phyloP scores from a whole-genome alignment of 2,113 vertebrate species.

The Triplophysa rosa region DNA sequence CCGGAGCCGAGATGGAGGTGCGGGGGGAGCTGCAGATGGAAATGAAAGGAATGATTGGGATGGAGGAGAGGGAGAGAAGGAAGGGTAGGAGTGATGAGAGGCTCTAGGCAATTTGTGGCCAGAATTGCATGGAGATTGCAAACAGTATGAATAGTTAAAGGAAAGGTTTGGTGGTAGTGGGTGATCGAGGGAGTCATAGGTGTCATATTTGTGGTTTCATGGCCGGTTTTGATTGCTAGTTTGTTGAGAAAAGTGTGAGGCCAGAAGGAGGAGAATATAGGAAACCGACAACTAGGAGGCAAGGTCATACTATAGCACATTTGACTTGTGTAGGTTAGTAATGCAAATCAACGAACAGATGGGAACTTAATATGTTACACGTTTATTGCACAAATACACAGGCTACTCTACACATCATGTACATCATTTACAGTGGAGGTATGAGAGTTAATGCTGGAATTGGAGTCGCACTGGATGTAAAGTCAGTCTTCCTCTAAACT shows the following conservation, averaged over 20 bases:
- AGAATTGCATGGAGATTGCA: constrained; percentile 44
- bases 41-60: constrained; percentile 21
- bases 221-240: constrained; percentile 21
- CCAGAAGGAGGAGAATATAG: too few relatives aligned
- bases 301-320: neutral
- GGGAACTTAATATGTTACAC: neutral
- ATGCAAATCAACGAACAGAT: neutral
- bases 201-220: constrained; percentile 32
- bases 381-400: constrained; percentile 22
- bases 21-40: constrained; percentile 20
- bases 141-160: constrained; percentile 34
- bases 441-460: neutral
- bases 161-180: constrained; percentile 3
- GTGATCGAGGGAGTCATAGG: constrained; percentile 22
- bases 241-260: neutral
- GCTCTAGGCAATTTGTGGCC: constrained; percentile 28
- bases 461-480: neutral
- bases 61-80: neutral
- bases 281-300: neutral
- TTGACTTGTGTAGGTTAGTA: neutral
- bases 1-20: constrained; percentile 1
- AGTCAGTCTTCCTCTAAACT: constrained; percentile 79
- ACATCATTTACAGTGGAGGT: constrained; percentile 40
- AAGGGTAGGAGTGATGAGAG: constrained; percentile 33
- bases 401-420: constrained; percentile 49